Evolutionary conservation across 2,113 vertebrate species (phyloP).

Genomic region (Melanerpes aurifrons): DNA sequence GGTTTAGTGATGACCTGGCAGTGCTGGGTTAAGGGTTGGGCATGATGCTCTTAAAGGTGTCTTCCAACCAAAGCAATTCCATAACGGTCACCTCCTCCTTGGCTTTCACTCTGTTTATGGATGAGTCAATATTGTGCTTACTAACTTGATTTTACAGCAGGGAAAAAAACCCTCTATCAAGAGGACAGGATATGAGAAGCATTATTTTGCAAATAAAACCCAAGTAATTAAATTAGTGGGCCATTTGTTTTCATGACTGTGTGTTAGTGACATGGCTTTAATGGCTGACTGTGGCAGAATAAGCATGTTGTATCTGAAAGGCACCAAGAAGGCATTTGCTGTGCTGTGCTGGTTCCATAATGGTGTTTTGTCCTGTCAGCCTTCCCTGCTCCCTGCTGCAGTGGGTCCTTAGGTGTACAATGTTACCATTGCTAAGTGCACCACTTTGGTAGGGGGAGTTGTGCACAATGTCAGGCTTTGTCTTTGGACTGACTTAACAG

Average conservation of each 20-base stretch:
- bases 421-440: background rate
- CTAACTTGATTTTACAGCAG: background rate
- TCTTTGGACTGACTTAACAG: background rate
- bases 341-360: background rate
- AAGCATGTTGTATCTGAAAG: background rate
- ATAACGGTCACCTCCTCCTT: background rate
- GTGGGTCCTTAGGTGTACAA: rapidly evolving
- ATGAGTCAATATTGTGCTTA: background rate
- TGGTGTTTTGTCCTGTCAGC: background rate
- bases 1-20: no score
- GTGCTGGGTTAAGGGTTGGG: no score
- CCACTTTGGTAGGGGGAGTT: background rate
- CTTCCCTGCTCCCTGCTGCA: background rate
- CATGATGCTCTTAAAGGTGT: no score
- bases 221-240: background rate
- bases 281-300: background rate
- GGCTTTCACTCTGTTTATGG: background rate
- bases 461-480: background rate
- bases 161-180: background rate
- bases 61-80: no score
- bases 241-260: background rate
- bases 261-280: background rate
- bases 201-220: background rate
- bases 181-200: background rate
- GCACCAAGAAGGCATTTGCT: background rate